Conservation (phyloP, 2,888 invertebrate genomes). For the Chorisops tibialis region DNA sequence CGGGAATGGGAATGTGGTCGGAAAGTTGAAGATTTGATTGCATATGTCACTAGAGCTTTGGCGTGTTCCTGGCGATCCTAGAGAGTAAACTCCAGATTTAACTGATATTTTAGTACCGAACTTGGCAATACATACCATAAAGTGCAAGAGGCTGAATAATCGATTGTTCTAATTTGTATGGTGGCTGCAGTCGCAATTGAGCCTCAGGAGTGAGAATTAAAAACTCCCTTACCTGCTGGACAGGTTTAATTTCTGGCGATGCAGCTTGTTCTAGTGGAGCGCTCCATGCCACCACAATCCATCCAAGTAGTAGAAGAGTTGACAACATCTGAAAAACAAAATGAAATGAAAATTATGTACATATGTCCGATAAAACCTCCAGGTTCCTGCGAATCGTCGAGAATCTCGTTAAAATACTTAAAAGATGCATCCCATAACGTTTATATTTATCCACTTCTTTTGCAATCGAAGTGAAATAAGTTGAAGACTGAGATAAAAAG, state of each 20-base stretch:
- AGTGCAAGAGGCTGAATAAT: constrained; percentile 40
- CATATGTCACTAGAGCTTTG: background rate
- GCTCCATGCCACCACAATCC: constrained; percentile 3
- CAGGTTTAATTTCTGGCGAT: background rate
- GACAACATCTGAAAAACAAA: constrained; percentile 16
- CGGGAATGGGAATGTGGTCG: background rate
- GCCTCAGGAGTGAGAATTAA: constrained; percentile 50
- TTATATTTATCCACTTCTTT: no score
- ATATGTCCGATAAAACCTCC: no score
- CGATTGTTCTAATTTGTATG: constrained; percentile 31
- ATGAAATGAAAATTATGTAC: background rate
- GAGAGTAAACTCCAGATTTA: background rate
- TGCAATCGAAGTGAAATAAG: no score
- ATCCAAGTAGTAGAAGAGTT: constrained; percentile 17
- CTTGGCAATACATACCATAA: constrained; percentile 42
- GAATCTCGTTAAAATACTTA: no score
- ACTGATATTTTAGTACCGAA: no score
- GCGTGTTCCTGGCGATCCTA: constrained; percentile 5
- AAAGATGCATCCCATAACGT: no score
- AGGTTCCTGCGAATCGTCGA: no score
- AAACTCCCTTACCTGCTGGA: constrained; percentile 39
- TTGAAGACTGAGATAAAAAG: no score
- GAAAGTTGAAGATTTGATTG: constrained; percentile 2
- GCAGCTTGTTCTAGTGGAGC: constrained; percentile 24
- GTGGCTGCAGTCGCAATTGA: constrained; percentile 43